Percentiles rank a stretch among this genome's conserved stretches.
These are phyloP conservation scores for Tenthredo livida DNA, from an alignment of 2,888 invertebrate species.

Conservation along the genomic window DNA sequence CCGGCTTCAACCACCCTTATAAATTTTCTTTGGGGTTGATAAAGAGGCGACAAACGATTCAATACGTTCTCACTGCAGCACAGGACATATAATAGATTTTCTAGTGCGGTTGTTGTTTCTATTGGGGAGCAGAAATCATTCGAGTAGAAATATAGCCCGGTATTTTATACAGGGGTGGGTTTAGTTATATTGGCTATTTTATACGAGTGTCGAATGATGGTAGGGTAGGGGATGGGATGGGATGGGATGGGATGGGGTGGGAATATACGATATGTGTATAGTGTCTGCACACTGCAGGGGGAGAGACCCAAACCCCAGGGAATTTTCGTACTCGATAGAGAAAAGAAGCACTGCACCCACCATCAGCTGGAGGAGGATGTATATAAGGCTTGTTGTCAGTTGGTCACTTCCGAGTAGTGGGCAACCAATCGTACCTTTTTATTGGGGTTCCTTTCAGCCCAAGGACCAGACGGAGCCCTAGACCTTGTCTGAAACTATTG, in stretches of 20 bases:
- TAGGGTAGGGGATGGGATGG: not conserved
- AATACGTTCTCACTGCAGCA: not conserved
- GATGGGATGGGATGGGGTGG: not conserved
- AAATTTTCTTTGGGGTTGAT: not conserved
- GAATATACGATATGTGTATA: not conserved
- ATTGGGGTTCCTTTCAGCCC: not conserved
- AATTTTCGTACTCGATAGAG: slow-evolving; percentile 15
- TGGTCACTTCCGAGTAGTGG: slow-evolving; percentile 36
- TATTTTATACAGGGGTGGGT: slow-evolving; percentile 33
- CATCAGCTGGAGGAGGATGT: not conserved
- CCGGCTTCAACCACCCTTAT: not conserved
- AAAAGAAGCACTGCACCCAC: slow-evolving; percentile 7
- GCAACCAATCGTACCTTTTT: slow-evolving; percentile 7
- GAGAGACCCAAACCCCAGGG: not conserved
- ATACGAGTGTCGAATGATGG: slow-evolving; percentile 52
- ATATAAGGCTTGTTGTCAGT: slow-evolving; percentile 39
- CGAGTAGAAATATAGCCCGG: slow-evolving; percentile 27
- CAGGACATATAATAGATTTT: slow-evolving; percentile 62
- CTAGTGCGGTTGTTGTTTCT: slow-evolving; percentile 48
- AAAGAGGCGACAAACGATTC: not conserved
- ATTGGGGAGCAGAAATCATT: slow-evolving; percentile 27
- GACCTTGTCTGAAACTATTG: not conserved
- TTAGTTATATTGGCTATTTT: slow-evolving; percentile 61
- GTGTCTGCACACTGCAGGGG: not conserved
- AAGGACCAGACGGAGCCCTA: not conserved